Base-by-base conservation (phyloP, 2,797 vertebrate genomes). In the Chloroceryle inda region DNA sequence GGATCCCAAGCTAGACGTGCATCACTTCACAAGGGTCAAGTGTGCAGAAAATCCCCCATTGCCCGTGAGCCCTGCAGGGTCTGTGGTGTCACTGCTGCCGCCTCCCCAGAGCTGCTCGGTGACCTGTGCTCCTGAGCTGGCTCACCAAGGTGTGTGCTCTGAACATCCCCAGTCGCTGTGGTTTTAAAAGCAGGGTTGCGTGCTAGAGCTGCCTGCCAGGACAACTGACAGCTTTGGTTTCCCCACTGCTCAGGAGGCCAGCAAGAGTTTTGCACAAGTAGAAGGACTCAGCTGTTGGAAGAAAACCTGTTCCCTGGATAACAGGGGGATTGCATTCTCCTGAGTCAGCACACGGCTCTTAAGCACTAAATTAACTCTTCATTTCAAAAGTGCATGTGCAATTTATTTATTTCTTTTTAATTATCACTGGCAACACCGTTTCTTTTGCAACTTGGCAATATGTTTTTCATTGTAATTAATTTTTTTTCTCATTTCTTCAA, bases 61-160 rank as follows among this genome's bases (percentile, higher is more conserved):
- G 55, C 21, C 18, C 6, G 23, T 3, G 31, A 19, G 31, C 47
- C 47, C 44, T 1, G 2, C 33, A 40, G 1, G 10, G 40, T 8
- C 18, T 0, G 2, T 20, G 8, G 10, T 24, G 66, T 47, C 22
- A 22, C 45, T 47, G 45, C 45, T 47, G 45, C 45, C 5, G 14
- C 40, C 14, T 40, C 40, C 40, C 40, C 40, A 40, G 40, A 40
- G 40, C 40, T 6, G 13, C 40, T 40, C 40, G 14, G 14, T 40
- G 40, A 40, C 49, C 27, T 15, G 13, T 37, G 42, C 69, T 50
- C 47, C 23, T 6, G 4, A 33, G 17, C 55, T 35, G n/a, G 31
- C 8, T 20, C 21, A 5, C 9, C 12, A 27, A 71, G 63, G 38
- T 55, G 35, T 17, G 5, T 5, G 11, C 37, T 52, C 23, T 17